phyloP scores from a whole-genome alignment of 2,888 invertebrate species.

The Monopis laevigella region DNA sequence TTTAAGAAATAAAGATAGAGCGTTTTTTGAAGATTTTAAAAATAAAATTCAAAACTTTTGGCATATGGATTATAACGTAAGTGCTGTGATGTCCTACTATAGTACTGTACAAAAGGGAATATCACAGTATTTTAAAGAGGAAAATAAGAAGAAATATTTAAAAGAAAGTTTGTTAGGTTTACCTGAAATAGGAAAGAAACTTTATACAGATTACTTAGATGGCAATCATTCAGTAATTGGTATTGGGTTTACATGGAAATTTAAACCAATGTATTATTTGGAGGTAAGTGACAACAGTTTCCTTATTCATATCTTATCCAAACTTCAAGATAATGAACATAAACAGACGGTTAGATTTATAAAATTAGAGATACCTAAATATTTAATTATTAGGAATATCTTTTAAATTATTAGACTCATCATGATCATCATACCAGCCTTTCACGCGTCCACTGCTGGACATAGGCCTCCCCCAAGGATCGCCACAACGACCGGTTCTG shows the following conservation, averaged over 20 bases:
- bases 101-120: neutral
- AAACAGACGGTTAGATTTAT: too few species aligned
- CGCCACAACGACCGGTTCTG: too few species aligned
- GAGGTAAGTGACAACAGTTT: too few species aligned
- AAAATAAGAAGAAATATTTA: conserved; percentile 1
- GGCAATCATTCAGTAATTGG: neutral
- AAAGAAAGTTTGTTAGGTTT: conserved; percentile 1
- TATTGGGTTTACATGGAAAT: neutral
- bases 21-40: conserved; percentile 21
- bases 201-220: neutral
- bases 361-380: too few species aligned
- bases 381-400: too few species aligned
- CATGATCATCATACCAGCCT: too few species aligned
- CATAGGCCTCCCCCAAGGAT: too few species aligned
- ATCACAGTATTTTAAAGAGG: neutral
- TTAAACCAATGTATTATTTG: conserved; percentile 2
- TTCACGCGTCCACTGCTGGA: too few species aligned
- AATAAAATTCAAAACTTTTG: conserved; percentile 22
- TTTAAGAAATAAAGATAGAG: conserved; percentile 29
- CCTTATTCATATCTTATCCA: too few species aligned
- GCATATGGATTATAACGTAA: conserved; percentile 3
- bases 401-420: too few species aligned
- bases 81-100: neutral
- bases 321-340: too few species aligned
- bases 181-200: neutral